Evolutionary conservation across 2,797 vertebrate genomes (phyloP).

Genomic region (Silurus aristotelis): DNA sequence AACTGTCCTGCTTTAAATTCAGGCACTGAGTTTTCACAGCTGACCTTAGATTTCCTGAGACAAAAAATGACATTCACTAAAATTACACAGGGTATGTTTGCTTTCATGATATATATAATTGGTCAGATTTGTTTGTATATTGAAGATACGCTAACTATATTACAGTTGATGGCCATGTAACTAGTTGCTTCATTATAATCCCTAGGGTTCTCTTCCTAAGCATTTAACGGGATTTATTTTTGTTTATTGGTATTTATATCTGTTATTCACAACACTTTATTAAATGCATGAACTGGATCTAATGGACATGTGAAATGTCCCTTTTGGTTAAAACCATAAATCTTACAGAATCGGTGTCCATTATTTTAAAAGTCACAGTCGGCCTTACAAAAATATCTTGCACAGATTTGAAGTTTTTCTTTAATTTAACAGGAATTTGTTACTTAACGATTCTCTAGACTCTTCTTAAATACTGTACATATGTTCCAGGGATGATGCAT

Average conservation of each 20-base stretch:
- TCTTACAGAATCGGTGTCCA: constrained; percentile 4
- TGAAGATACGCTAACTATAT: not conserved
- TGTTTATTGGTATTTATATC: not conserved
- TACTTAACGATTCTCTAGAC: constrained; percentile 9
- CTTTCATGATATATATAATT: not conserved
- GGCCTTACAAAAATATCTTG: constrained; percentile 37
- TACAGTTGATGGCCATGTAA: not conserved
- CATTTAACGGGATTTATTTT: constrained; percentile 17
- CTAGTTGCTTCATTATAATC: not conserved
- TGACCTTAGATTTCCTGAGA: constrained; percentile 6
- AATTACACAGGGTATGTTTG: constrained; percentile 37
- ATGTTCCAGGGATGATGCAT: not conserved
- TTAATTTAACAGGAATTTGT: constrained; percentile 22
- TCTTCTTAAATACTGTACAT: constrained; percentile 11
- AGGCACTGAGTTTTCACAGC: constrained; percentile 10
- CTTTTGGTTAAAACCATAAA: constrained; percentile 19
- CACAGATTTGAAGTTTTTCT: not conserved
- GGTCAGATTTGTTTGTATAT: not conserved
- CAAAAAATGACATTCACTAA: constrained; percentile 9
- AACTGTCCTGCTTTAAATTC: constrained; percentile 33
- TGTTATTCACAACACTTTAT: constrained; percentile 23
- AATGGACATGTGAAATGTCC: not conserved
- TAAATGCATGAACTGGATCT: constrained; percentile 6
- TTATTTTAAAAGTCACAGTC: constrained; percentile 11
- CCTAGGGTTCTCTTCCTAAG: not conserved